phyloP scores from a whole-genome alignment of 1,140 invertebrate species.

The Phocides pigmalion region DNA sequence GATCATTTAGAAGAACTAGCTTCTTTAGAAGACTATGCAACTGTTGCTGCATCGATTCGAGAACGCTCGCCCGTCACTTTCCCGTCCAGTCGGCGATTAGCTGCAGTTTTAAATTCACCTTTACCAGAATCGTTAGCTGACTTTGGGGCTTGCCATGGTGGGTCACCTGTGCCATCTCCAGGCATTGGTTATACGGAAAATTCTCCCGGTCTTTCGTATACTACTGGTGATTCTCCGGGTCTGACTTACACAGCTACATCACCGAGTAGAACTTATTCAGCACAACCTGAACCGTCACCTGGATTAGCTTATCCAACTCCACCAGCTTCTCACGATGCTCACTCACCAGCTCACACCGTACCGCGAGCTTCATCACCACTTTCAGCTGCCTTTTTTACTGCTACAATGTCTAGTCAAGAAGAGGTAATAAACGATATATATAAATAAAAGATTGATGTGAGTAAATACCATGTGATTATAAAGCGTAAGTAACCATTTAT shows the following conservation, averaged over 20 bases:
- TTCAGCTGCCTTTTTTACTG: slow-evolving; percentile 92
- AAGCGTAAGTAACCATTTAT: background rate
- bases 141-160: slow-evolving; percentile 89
- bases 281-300: slow-evolving; percentile 88
- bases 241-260: slow-evolving; percentile 80
- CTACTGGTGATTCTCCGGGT: slow-evolving; percentile 71
- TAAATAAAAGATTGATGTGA: background rate
- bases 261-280: slow-evolving; percentile 77
- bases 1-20: slow-evolving; percentile 88
- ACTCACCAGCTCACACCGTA: slow-evolving; percentile 84
- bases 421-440: slow-evolving; percentile 74
- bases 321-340: slow-evolving; percentile 92
- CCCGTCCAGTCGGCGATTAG: slow-evolving; percentile 88
- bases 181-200: slow-evolving; percentile 69
- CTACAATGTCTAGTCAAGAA: slow-evolving; percentile 92
- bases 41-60: slow-evolving; percentile 82
- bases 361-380: slow-evolving; percentile 84
- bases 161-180: slow-evolving; percentile 82
- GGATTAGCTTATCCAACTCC: slow-evolving; percentile 92
- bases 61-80: slow-evolving; percentile 85
- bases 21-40: slow-evolving; percentile 87
- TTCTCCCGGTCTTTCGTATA: slow-evolving; percentile 72
- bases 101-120: slow-evolving; percentile 89
- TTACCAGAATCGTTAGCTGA: slow-evolving; percentile 91
- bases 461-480: too few relatives aligned